Percentiles rank a stretch among this genome's conserved stretches.
Evolutionary conservation across 2,888 invertebrate species (phyloP).

Genomic region (Sesia bembeciformis): DNA sequence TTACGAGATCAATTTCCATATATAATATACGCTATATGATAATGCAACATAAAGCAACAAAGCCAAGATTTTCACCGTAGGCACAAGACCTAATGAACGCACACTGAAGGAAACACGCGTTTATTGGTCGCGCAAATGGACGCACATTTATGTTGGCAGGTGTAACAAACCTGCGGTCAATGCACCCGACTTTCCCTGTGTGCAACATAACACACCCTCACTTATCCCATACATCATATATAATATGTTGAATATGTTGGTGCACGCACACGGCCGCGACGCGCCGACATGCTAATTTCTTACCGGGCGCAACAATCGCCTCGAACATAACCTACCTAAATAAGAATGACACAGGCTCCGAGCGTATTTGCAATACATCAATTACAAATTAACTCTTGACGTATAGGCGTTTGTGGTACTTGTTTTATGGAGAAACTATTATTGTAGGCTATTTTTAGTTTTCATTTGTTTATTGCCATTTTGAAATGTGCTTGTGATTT

Average conservation of each 20-base stretch:
- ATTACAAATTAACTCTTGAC: slow-evolving; percentile 3
- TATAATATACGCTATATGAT: no score
- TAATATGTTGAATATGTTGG: neutral
- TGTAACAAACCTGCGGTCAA: slow-evolving; percentile 60
- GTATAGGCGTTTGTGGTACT: neutral
- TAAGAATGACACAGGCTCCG: slow-evolving; percentile 14
- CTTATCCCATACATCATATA: neutral
- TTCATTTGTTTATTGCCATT: neutral
- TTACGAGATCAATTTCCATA: neutral
- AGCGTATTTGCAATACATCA: slow-evolving; percentile 22
- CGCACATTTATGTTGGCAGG: slow-evolving; percentile 57
- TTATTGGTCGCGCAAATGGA: slow-evolving; percentile 40
- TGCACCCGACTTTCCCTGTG: slow-evolving; percentile 41
- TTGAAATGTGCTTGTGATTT: no score
- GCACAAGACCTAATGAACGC: slow-evolving; percentile 27
- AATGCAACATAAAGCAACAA: neutral
- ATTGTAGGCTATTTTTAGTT: neutral
- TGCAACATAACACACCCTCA: slow-evolving; percentile 8
- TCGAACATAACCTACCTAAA: slow-evolving; percentile 13
- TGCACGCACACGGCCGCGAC: neutral
- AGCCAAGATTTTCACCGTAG: slow-evolving; percentile 25
- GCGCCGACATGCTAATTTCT: slow-evolving; percentile 59
- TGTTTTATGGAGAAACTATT: neutral
- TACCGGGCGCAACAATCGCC: slow-evolving; percentile 36
- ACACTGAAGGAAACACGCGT: slow-evolving; percentile 9